These are phyloP conservation scores for Microtus obscurus DNA, from an alignment of 2,797 vertebrate genomes.

Conservation along the genomic window DNA sequence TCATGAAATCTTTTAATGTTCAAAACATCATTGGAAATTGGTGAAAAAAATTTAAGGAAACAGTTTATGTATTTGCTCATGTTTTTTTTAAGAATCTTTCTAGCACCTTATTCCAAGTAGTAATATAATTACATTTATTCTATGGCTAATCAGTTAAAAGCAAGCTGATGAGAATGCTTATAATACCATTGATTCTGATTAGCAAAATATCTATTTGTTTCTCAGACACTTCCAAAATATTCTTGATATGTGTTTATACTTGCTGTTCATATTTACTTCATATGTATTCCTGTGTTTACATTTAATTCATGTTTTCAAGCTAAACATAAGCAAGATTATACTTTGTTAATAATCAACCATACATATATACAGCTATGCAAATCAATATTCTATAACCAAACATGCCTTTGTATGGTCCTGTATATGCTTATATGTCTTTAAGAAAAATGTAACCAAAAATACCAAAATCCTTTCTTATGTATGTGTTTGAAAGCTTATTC, in stretches of 20 bases:
- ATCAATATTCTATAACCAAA: neutral
- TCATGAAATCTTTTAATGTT: neutral
- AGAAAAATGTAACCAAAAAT: neutral
- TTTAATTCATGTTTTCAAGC: neutral
- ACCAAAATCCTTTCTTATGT: conserved; percentile 6
- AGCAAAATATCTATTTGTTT: neutral
- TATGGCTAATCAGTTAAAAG: neutral
- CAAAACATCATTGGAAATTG: neutral
- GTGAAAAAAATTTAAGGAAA: neutral
- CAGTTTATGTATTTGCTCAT: neutral
- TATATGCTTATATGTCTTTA: neutral
- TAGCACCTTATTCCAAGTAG: neutral
- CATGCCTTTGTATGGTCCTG: neutral
- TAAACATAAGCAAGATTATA: neutral
- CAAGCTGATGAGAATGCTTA: conserved; percentile 7
- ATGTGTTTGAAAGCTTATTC: neutral
- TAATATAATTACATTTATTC: neutral
- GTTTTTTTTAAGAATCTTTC: neutral
- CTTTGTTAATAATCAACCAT: neutral
- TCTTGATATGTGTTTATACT: neutral
- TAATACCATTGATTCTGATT: neutral
- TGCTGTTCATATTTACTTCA: conserved; percentile 7
- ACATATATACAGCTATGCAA: neutral
- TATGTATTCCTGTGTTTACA: neutral
- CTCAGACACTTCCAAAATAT: conserved; percentile 6